Evolutionary conservation across 37 sponge, comb jelly and placozoan genomes (phyloP), one percentile per base, ranked within the genome.

Genomic region (Cladorhizidae sp.): DNA sequence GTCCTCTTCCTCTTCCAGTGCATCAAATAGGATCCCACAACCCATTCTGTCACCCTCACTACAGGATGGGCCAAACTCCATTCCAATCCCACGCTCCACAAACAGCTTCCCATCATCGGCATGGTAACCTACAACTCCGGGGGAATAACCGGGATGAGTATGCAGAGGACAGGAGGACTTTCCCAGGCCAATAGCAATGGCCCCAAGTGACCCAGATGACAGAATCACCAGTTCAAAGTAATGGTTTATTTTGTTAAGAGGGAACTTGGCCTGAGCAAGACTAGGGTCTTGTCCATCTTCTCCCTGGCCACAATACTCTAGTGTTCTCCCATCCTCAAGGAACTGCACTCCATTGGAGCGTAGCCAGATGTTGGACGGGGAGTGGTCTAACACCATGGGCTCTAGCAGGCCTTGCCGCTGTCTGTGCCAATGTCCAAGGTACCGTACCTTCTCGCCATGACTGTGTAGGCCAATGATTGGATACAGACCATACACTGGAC

Each of bases 181-280:
- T 0, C 83, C 95, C 25, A 94, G 67, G 1, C 95, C 95, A 1
- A 94, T 87, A 17, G 92, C 95, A 3, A 91, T 51, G 68, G 84
- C 85, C 0, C 95, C 88, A 2, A 80, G 55, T 39, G 87, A 70
- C 22, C 95, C 95, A 23, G 81, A 23, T 15, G 76, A 57, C 43
- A 82, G 65, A 18, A 94, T 91, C 54, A 81, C 83, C 82, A 94
- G 75, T 67, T 94, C 95, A 85, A 94, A 94, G 57, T 94, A 91
- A 74, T 87, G 92, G 56, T 82, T 67, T 3, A 38, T 26, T 12
- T 33, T 74, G 22, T 78, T 58, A 25, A 94, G 40, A 2, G 63
- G 81, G 58, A 69, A 67, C 14, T 42, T 52, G 21, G 82, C 73
- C 59, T 87, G 88, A 17, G 95, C 95, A 12, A 91, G 62, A 21